These are phyloP conservation scores for Neotoma lepida DNA, from an alignment of 2,113 vertebrate genomes.

Conservation along the genomic window DNA sequence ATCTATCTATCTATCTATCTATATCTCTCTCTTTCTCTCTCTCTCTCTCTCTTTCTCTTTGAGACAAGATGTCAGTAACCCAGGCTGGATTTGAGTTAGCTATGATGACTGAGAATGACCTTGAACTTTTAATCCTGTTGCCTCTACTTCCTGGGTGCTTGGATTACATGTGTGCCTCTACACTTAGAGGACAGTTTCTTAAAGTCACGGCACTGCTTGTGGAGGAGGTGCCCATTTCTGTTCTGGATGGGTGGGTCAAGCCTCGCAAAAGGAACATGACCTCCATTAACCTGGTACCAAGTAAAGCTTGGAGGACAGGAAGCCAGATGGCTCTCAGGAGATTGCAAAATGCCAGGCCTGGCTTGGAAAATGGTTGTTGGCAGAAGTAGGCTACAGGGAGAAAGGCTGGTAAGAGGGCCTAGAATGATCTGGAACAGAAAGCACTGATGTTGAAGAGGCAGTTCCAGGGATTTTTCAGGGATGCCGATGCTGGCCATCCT, in stretches of 20 bases:
- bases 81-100: neutral
- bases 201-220: neutral
- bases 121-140: neutral
- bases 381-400: neutral
- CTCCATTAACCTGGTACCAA: neutral
- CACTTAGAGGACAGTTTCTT: neutral
- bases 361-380: neutral
- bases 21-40: no score
- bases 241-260: neutral
- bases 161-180: neutral
- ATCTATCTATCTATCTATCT: no score
- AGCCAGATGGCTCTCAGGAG: constrained; percentile 1
- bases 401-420: neutral
- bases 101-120: no score
- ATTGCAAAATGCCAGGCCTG: neutral
- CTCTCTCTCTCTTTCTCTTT: neutral
- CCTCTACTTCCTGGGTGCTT: neutral
- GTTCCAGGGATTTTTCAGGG: neutral
- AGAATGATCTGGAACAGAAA: neutral
- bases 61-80: neutral
- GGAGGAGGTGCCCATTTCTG: neutral
- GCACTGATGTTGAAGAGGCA: neutral
- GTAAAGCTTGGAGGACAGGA: neutral
- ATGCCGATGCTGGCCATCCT: fast-evolving
- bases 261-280: neutral